Evolutionary conservation across 2,797 vertebrate genomes (phyloP).

Genomic region (Acridotheres tristis): DNA sequence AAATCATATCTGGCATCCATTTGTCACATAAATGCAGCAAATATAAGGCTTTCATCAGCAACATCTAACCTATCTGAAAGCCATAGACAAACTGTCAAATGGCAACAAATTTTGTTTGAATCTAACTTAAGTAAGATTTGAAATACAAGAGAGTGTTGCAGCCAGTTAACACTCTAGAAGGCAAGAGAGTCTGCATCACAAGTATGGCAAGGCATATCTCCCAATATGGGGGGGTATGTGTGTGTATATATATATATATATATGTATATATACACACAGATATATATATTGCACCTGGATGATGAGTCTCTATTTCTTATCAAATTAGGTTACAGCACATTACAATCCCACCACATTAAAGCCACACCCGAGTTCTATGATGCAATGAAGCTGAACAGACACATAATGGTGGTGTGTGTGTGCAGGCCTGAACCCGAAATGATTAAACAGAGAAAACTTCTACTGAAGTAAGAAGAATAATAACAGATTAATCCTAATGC

Average conservation of each 20-base stretch:
- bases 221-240: accelerated
- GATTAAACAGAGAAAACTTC: background rate
- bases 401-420: accelerated
- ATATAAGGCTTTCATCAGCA: conserved; percentile 34
- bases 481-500: background rate
- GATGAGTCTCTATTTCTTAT: background rate
- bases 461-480: background rate
- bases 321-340: background rate
- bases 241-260: no score
- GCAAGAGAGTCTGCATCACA: background rate
- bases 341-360: background rate
- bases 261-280: no score
- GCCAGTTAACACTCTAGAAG: background rate
- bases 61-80: conserved; percentile 19
- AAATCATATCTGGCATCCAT: conserved; percentile 40
- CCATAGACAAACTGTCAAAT: background rate
- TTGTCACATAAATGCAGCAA: conserved; percentile 30
- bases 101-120: background rate
- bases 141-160: background rate
- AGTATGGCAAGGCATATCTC: background rate
- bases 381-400: background rate
- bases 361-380: background rate
- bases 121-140: background rate
- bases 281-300: background rate
- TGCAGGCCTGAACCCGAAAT: background rate